Evolutionary conservation across 2,888 invertebrate species (phyloP).

Genomic region (Phymatocera aterrima): DNA sequence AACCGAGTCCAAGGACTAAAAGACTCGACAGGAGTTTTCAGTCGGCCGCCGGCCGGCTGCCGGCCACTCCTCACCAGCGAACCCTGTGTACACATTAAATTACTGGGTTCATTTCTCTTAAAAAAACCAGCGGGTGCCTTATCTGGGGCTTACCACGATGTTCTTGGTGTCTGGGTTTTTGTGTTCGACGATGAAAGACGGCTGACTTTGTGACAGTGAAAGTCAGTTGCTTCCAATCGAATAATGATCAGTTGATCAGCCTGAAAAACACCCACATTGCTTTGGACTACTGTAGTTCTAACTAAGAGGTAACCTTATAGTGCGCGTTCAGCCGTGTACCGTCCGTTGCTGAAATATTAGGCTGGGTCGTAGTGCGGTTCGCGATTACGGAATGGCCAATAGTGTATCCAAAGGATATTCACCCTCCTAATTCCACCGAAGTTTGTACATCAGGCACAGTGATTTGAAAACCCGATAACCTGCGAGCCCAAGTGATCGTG

Average conservation of each 20-base stretch:
- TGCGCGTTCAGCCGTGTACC: not conserved
- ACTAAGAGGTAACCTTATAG: not conserved
- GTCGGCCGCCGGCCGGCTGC: slow-evolving; percentile 74
- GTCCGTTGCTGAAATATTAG: not conserved
- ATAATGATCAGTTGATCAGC: not conserved
- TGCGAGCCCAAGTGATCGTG: not conserved
- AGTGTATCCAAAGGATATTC: not conserved
- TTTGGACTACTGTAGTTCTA: not conserved
- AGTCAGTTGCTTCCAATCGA: slow-evolving; percentile 4
- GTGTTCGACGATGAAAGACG: not conserved
- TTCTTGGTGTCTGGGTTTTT: not conserved
- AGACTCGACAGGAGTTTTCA: slow-evolving; percentile 71
- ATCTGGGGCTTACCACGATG: not conserved
- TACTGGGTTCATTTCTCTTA: not conserved
- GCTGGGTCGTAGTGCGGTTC: not conserved
- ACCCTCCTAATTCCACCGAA: no score
- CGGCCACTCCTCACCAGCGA: slow-evolving; percentile 66
- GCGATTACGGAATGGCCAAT: not conserved
- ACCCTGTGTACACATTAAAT: not conserved
- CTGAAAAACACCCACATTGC: not conserved
- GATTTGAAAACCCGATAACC: not conserved
- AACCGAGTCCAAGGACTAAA: slow-evolving; percentile 71
- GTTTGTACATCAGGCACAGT: not conserved
- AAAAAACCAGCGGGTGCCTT: not conserved
- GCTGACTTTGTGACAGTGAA: not conserved